These are phyloP conservation scores for Enteromius thamalakanensis DNA, from an alignment of 2,797 vertebrate species.

Conservation along the genomic window DNA sequence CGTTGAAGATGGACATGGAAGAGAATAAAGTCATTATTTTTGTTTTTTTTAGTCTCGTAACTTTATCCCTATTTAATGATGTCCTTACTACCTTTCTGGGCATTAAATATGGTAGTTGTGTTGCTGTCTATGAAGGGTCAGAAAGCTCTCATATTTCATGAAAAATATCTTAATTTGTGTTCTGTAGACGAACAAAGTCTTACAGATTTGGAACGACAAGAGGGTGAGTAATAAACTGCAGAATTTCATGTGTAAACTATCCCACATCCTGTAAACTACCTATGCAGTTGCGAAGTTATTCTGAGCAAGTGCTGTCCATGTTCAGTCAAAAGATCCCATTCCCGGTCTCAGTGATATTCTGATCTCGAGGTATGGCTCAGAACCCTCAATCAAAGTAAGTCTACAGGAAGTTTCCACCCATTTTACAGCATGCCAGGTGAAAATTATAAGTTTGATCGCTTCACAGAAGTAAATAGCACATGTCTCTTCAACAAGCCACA, in stretches of 20 bases:
- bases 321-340: not conserved
- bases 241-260: not conserved
- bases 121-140: not conserved
- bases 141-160: not conserved
- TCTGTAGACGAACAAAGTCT: not conserved
- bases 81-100: not conserved
- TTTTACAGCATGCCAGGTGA: not conserved
- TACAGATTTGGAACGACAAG: not conserved
- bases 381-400: not conserved
- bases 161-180: not conserved
- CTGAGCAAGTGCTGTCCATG: not conserved
- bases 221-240: not conserved
- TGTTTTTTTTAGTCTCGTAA: not conserved
- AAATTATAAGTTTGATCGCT: constrained; percentile 1
- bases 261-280: not conserved
- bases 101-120: not conserved
- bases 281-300: not conserved
- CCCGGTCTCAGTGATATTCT: not conserved
- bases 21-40: not conserved
- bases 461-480: constrained; percentile 4
- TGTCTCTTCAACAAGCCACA: constrained; percentile 1
- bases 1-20: not conserved
- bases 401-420: not conserved
- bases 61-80: not conserved
- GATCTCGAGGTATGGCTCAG: not conserved